Conservation (phyloP, 2,113 vertebrate genomes). For the Tachysurus fulvidraco region DNA sequence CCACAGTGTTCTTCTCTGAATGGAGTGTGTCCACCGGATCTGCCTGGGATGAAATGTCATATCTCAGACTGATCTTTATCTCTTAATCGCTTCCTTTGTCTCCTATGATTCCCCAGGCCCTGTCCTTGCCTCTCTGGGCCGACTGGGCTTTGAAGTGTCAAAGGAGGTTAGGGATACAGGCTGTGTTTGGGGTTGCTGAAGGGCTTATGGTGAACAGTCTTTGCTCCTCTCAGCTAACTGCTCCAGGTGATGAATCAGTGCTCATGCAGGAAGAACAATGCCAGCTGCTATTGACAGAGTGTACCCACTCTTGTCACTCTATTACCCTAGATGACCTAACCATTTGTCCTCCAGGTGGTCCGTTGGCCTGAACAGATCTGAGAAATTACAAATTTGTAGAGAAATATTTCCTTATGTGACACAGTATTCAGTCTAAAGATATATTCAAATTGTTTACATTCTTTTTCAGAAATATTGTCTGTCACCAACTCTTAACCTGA, state of each 20-base stretch:
- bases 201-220: conserved; percentile 47
- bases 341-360: conserved; percentile 47
- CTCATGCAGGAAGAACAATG: conserved; percentile 34
- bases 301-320: conserved; percentile 47
- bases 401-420: not conserved
- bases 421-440: not conserved
- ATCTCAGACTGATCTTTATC: conserved; percentile 94
- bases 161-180: conserved; percentile 73
- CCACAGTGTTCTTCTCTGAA: conserved; percentile 79
- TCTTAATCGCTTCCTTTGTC: conserved; percentile 97
- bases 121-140: conserved; percentile 83
- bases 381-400: not conserved
- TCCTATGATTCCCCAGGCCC: conserved; percentile 87
- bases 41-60: conserved; percentile 96
- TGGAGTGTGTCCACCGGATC: conserved; percentile 87
- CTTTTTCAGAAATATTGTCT: conserved; percentile 11
- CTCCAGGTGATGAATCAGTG: conserved; percentile 44
- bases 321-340: conserved; percentile 48
- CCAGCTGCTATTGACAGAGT: conserved; percentile 43
- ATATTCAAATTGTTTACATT: not conserved
- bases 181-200: conserved; percentile 53
- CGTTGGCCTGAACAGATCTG: conserved; percentile 19
- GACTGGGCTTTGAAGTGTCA: conserved; percentile 89
- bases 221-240: conserved; percentile 33
- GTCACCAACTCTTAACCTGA: not conserved